Evolutionary conservation across 2,888 invertebrate genomes (phyloP).

Genomic region (Sericinus montela): DNA sequence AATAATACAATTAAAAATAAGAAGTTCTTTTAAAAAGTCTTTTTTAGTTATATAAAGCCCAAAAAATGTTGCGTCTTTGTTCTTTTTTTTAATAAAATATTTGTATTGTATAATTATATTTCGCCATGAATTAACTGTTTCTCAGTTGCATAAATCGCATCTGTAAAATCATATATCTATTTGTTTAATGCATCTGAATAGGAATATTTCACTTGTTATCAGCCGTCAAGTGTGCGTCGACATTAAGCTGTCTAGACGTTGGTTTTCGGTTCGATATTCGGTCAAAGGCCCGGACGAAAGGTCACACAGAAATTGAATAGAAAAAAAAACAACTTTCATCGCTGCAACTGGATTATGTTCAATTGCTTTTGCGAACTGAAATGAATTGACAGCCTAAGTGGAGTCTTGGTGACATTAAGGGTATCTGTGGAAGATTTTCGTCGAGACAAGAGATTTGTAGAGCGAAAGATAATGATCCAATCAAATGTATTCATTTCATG

Average conservation of each 20-base stretch:
- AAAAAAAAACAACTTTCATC: slow-evolving; percentile 2
- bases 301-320: slow-evolving; percentile 36
- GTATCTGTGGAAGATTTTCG: background rate
- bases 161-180: slow-evolving; percentile 15
- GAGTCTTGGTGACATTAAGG: slow-evolving; percentile 14
- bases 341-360: slow-evolving; percentile 4
- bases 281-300: slow-evolving; percentile 70
- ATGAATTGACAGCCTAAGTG: slow-evolving; percentile 37
- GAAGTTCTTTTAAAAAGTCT: too few species aligned
- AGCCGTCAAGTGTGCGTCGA: slow-evolving; percentile 36
- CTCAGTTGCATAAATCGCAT: slow-evolving; percentile 11
- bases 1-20: too few species aligned
- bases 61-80: too few species aligned
- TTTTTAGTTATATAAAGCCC: too few species aligned
- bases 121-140: too few species aligned
- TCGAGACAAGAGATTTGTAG: background rate
- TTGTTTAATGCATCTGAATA: slow-evolving; percentile 21
- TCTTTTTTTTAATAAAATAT: too few species aligned
- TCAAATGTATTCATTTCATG: background rate
- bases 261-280: slow-evolving; percentile 50
- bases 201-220: slow-evolving; percentile 38
- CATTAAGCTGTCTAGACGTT: slow-evolving; percentile 63
- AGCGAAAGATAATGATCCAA: background rate
- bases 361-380: slow-evolving; percentile 19
- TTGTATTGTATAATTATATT: too few species aligned